Evolutionary conservation across 2,797 vertebrate genomes (phyloP), one percentile per base, ranked within the genome.

Genomic region (Spondyliosoma cantharus): DNA sequence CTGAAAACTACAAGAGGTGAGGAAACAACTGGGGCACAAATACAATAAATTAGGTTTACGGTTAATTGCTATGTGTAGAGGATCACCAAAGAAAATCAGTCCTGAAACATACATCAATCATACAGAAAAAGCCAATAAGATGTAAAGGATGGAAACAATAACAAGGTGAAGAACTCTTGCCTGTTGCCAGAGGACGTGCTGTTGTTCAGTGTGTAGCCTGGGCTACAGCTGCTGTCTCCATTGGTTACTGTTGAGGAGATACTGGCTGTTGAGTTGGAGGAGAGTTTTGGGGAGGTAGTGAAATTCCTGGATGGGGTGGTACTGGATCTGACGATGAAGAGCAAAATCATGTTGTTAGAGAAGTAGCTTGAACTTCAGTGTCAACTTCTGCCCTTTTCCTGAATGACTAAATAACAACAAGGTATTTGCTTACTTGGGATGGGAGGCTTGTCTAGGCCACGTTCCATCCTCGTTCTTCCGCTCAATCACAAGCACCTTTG

Each of bases 401-500:
- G 5, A 58, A 45, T 63, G 25, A 76, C 24, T 58, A 43, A 59
- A 71, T 45, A 52, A 22, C 12, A 59, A 49, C 5, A 67, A 69
- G 4, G 2, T 20, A 68, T 67, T 67, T 45, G 78, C 91, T 96
- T 95, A 99, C 97, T 98, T 97, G 77, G 96, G 81, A 90, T 96
- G 95, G 68, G 93, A 92, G n/a, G 94, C 92, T 91, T 99, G 97
- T 90, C 96, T 96, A 70, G 98, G 97, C 98, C 98, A 99, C 0
- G 96, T 96, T 78, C 97, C 98, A 90, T 99, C 97, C 84, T 98
- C 97, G 81, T 97, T 99, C 91, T 96, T 98, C 77, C 96, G 96
- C 91, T 99, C 98, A 88, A 99, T 98, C 67, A 99, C 96, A 87
- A 99, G 95, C 76, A 98, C 95, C 98, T 99, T 90, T 71, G 85